Evolutionary conservation across 1,140 invertebrate species (phyloP), one percentile per base, ranked within the genome.

Genomic region (Drosophila orena): DNA sequence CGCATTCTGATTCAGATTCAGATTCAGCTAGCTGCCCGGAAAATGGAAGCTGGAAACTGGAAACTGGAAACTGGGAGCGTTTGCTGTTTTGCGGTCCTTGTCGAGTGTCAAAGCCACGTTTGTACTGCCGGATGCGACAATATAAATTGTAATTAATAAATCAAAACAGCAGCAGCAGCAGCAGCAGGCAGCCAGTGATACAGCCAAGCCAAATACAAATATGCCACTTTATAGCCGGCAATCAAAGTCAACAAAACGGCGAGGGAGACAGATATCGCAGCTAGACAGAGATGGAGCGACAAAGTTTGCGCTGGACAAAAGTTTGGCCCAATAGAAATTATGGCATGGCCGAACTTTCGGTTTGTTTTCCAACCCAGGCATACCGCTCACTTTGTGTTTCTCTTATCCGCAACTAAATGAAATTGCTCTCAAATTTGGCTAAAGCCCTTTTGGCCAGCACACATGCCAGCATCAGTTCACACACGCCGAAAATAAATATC

Each of bases 71-170:
- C 38, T 56, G n/a, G 24, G 24, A 15, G 46, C 24, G 15, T 15
- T 30, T 17, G 47, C 27, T 15, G 53, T 40, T 40, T 7, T 56
- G 44, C 49, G 52, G 17, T 66, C 10, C 46, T 56, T 70, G 66
- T 70, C 62, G 50, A 70, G 66, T 70, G 66, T 70, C 66, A 70
- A n/a, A 17, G 24, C 42, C 73, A 66, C 46, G 17, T 57, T 79
- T 17, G 49, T 59, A 37, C 56, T 40, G 34, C 55, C 57, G 64
- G 59, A 69, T 81, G 69, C 68, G 60, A 81, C 62, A 83, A 84
- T 83, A 83, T 83, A 83, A 83, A 83, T 83, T 84, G 79, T 84
- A 79, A 83, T 84, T 83, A 83, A 83, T 83, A 83, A 83, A 83
- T 83, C 79, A 84, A 83, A 83, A 75, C 79, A 79, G 56, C 70